Evolutionary conservation across 2,113 vertebrate species (phyloP), one percentile per base, ranked within the genome.

Genomic region (Rhea americana): DNA sequence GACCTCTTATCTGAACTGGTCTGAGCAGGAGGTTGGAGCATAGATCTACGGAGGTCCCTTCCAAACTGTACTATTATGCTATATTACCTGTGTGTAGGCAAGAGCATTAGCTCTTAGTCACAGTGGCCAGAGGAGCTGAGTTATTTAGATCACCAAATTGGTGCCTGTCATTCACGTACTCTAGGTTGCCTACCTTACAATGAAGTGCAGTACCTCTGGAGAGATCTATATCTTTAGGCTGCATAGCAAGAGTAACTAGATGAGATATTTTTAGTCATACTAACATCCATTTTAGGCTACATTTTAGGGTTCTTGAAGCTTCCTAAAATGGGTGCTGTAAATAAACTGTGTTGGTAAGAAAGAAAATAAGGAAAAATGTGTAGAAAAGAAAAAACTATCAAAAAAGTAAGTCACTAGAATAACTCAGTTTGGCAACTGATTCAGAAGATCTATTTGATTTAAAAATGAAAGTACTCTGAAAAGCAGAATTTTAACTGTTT

Each of bases 371-470:
- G 14, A 6, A 83, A 91, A 24, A 65, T 68, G 10, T 73, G 25
- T 20, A 58, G 18, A 89, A 56, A 18, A 20, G 84, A 12, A 2
- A 66, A 6, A 45, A 82, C 53, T 87, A 72, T 48, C 1, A 51
- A 39, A 86, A 79, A 78, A 79, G 4, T 24, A 32, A 53, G 5
- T 65, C 66, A 48, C 43, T 82, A 53, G 28, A 68, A 82, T 58
- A 91, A 67, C 7, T 89, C 53, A 53, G 45, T 89, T 82, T 75
- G 62, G 51, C 53, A 92, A 76, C 26, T 45, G 39, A 66, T 73
- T 91, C 73, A 58, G 62, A 61, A 90, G 39, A 48, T 48, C 85
- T 82, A 28, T 93, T 91, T 87, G 39, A 73, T 92, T 94, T 59
- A 11, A 77, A 90, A 85, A 12, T 13, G 2, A 24, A 68, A 45